Conservation (phyloP, 92 coral and sea anemone species). For the Blastomussa wellsi region DNA sequence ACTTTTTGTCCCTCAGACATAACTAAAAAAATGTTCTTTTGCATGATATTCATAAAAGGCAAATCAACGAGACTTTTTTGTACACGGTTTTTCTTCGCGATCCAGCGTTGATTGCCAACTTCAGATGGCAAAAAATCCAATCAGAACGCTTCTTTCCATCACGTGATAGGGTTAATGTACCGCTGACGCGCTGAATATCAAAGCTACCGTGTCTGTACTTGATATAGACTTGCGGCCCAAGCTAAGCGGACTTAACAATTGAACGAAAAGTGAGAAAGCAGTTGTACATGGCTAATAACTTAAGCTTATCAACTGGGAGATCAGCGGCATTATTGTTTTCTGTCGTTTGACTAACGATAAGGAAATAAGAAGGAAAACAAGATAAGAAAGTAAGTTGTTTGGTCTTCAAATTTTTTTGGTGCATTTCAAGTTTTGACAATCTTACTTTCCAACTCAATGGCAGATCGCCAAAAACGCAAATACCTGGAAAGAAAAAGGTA, state of each 20-base stretch:
- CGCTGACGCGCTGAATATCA: not conserved
- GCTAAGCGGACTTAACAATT: not conserved
- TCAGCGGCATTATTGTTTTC: not conserved
- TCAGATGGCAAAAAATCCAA: not conserved
- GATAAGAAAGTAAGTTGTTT: not conserved
- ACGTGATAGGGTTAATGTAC: not conserved
- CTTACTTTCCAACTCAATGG: not conserved
- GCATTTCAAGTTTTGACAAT: not conserved
- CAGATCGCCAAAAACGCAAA: not conserved
- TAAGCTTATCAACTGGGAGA: conserved; percentile 2
- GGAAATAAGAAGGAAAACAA: no score
- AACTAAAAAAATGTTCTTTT: not conserved
- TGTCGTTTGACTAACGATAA: not conserved
- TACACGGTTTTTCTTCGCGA: not conserved
- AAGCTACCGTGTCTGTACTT: not conserved
- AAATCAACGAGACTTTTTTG: no score
- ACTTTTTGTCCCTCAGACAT: not conserved
- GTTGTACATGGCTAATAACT: not conserved
- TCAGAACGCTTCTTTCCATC: not conserved
- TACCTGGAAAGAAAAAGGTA: not conserved
- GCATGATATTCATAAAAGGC: not conserved
- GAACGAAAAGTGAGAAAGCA: not conserved
- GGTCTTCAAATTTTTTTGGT: not conserved
- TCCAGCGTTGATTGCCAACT: not conserved
- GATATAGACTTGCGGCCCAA: not conserved